Percentiles rank a stretch among this genome's conserved stretches.
Evolutionary conservation across 2,113 vertebrate species (phyloP).

Genomic region (Diphyllodes magnificus): DNA sequence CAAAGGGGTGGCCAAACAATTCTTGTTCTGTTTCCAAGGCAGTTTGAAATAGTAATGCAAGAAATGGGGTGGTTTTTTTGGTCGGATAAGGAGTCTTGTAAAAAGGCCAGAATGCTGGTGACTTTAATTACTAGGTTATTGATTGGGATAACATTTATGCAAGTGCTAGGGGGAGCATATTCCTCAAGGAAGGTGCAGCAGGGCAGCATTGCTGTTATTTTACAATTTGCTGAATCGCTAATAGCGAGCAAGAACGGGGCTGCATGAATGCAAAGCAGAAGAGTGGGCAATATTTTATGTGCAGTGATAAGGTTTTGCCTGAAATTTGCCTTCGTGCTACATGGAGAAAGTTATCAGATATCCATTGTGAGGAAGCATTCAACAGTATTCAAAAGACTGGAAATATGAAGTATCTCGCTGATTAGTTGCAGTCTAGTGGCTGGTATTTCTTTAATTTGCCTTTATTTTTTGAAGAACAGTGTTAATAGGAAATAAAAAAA

Average conservation of each 20-base stretch:
- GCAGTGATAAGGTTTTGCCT: background rate
- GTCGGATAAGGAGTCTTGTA: background rate
- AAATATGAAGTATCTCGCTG: background rate
- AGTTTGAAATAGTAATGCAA: background rate
- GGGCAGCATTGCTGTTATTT: background rate
- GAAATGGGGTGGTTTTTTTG: background rate
- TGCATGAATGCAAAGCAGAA: background rate
- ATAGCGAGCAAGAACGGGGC: background rate
- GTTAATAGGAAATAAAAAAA: background rate
- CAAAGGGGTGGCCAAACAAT: background rate
- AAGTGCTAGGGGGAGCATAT: background rate
- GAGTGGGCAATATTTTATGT: background rate
- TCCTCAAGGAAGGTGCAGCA: background rate
- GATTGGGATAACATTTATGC: constrained; percentile 54
- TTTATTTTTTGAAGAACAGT: background rate
- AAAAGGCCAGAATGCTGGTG: background rate
- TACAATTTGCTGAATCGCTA: constrained; percentile 27
- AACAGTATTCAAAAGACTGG: background rate
- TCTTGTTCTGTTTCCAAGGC: background rate
- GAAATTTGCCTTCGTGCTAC: background rate
- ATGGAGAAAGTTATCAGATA: background rate
- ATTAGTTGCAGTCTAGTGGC: background rate
- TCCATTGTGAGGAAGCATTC: background rate
- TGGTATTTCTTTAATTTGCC: background rate
- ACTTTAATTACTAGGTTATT: constrained; percentile 53